A percentile compares a stretch with the other conserved stretches of the same genome.
phyloP scores from a whole-genome alignment of 2,797 vertebrate genomes.

The Spinibarbus caldwelli region DNA sequence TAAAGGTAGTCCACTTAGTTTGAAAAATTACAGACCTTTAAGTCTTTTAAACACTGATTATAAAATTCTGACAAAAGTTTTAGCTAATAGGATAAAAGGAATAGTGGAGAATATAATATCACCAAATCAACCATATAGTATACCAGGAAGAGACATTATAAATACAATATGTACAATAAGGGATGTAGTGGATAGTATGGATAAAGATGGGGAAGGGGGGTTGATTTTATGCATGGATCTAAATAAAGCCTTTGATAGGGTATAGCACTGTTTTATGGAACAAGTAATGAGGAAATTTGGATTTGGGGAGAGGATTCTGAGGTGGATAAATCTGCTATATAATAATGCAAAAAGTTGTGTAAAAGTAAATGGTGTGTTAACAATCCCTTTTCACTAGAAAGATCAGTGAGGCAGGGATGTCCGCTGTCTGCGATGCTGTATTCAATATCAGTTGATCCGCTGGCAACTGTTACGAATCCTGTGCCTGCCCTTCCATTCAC shows the following conservation, averaged over 20 bases:
- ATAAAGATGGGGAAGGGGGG: background rate
- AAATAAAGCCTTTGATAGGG: background rate
- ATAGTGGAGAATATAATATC: no score
- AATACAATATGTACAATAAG: no score
- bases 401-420: background rate
- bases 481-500: no score
- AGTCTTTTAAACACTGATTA: no score
- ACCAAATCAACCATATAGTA: no score
- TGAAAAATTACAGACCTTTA: no score
- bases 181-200: no score
- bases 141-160: no score
- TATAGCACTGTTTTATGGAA: background rate
- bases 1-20: no score
- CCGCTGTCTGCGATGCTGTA: background rate
- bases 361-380: background rate
- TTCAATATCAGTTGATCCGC: background rate
- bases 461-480: no score
- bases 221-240: background rate
- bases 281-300: background rate
- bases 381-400: background rate
- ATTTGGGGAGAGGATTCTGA: background rate
- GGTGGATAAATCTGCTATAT: background rate
- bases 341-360: background rate
- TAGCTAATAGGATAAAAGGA: background rate
- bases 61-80: no score